phyloP scores from a whole-genome alignment of 2,113 vertebrate genomes.

The Sylvilagus bachmani region DNA sequence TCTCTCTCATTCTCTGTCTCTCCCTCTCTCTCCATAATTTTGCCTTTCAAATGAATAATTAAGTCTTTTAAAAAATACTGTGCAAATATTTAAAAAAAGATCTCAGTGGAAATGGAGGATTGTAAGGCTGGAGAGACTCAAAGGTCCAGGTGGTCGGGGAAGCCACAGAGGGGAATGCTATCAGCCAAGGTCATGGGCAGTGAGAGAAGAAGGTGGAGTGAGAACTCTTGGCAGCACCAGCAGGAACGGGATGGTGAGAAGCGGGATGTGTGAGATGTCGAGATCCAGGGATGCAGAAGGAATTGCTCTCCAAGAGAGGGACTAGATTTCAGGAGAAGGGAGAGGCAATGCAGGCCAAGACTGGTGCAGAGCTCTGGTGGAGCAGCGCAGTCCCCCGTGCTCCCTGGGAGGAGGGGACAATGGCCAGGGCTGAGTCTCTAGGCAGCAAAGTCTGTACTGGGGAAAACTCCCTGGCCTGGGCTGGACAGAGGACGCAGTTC shows the following conservation, averaged over 20 bases:
- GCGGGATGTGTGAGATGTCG: not conserved
- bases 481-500: not conserved
- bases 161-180: not conserved
- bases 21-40: too few relatives aligned
- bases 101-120: not conserved
- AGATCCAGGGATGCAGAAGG: not conserved
- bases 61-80: too few relatives aligned
- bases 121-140: not conserved
- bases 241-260: not conserved
- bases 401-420: not conserved
- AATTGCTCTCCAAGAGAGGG: not conserved
- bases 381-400: not conserved
- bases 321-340: not conserved
- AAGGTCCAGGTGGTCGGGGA: not conserved
- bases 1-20: too few relatives aligned
- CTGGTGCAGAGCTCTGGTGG: not conserved
- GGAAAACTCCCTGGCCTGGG: not conserved
- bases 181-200: fast-evolving
- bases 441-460: not conserved
- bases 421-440: too few relatives aligned
- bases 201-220: not conserved
- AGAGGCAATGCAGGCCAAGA: not conserved
- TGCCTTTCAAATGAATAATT: too few relatives aligned
- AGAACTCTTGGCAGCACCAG: not conserved
- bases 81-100: too few relatives aligned